Percentiles rank a stretch among this genome's conserved stretches.
Conservation (phyloP, 2,113 vertebrate genomes). For the Barbus barbus region DNA sequence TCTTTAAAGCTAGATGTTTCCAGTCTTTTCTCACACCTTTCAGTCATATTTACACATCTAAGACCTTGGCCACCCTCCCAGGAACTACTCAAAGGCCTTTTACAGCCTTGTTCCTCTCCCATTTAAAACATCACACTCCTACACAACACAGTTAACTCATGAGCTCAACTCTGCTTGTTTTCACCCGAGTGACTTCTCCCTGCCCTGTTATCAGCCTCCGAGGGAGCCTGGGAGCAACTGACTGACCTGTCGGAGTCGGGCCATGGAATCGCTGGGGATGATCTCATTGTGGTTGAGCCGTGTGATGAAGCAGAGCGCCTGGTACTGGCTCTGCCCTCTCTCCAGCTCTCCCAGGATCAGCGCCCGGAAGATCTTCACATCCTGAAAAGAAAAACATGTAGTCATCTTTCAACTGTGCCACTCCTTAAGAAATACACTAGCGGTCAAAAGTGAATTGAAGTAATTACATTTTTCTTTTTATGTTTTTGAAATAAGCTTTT, state of each 20-base stretch:
- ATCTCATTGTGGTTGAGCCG: constrained; percentile 91
- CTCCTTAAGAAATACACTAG: neutral
- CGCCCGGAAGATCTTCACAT: constrained; percentile 95
- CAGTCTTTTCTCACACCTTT: constrained; percentile 7
- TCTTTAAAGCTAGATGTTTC: neutral
- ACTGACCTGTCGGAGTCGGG: constrained; percentile 89
- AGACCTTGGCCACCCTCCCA: neutral
- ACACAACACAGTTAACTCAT: neutral
- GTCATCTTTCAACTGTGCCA: neutral
- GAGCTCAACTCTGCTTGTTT: neutral
- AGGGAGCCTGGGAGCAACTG: neutral
- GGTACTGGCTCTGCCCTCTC: constrained; percentile 95
- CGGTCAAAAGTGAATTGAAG: neutral
- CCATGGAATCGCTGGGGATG: constrained; percentile 98
- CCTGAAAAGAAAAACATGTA: constrained; percentile 67
- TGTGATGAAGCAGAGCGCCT: constrained; percentile 91
- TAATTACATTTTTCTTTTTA: too few species aligned
- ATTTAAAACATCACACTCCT: constrained; percentile 25
- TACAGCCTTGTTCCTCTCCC: constrained; percentile 5
- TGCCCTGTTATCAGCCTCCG: neutral
- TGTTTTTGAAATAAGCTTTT: too few species aligned
- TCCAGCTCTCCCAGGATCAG: constrained; percentile 96
- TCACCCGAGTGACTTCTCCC: neutral
- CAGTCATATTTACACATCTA: constrained; percentile 19
- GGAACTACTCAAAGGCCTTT: constrained; percentile 24